Evolutionary conservation across 2,113 vertebrate genomes (phyloP).

Genomic region (Motacilla alba): DNA sequence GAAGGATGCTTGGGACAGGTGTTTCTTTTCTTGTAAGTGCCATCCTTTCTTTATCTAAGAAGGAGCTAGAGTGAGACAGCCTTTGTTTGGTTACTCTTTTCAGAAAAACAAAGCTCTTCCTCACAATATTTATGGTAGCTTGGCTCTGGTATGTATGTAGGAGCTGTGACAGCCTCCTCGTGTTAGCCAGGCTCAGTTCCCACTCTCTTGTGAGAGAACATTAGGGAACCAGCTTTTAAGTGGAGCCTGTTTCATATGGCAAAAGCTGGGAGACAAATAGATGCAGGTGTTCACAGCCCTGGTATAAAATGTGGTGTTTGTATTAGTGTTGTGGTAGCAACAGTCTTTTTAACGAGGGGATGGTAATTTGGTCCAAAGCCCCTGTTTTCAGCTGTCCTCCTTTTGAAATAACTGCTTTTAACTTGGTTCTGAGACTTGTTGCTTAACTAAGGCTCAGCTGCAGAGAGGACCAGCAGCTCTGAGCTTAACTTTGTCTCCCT

Average conservation of each 20-base stretch:
- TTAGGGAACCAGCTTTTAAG: background rate
- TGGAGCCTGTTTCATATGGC: conserved; percentile 35
- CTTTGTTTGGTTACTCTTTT: conserved; percentile 24
- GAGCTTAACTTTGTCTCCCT: background rate
- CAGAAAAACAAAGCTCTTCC: conserved; percentile 4
- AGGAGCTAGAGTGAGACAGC: background rate
- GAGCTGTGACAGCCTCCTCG: conserved; percentile 29
- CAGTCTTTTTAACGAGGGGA: background rate
- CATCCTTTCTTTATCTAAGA: background rate
- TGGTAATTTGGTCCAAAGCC: conserved; percentile 5
- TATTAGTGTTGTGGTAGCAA: conserved; percentile 62
- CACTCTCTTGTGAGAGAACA: background rate
- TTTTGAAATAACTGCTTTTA: background rate
- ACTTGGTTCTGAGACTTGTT: background rate
- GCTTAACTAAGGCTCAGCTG: background rate
- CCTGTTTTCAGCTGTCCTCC: conserved; percentile 23
- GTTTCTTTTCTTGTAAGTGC: background rate
- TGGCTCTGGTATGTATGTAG: background rate
- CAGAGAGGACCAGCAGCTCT: background rate
- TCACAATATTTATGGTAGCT: conserved; percentile 37
- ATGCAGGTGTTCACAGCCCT: conserved; percentile 30
- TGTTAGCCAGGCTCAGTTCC: background rate
- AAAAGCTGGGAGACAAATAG: conserved; percentile 23
- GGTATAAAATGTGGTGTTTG: conserved; percentile 55
- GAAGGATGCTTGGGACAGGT: background rate